Base-by-base conservation (phyloP, 2,797 vertebrate species). In the Threskiornis aethiopicus region DNA sequence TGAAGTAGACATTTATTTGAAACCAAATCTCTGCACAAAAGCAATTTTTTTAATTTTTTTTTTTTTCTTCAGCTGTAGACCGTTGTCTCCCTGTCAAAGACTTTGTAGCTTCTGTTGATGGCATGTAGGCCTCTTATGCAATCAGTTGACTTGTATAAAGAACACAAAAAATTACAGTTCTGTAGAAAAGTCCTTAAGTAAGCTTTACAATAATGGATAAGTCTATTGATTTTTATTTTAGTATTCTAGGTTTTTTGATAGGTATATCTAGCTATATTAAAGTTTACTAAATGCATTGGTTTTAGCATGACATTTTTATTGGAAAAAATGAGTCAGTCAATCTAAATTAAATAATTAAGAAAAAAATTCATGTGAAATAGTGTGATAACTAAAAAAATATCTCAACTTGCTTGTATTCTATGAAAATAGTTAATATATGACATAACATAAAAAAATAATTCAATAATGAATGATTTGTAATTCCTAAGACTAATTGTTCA, bases 1-100 rank as follows among this genome's bases (percentile, higher is more conserved):
- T 93, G 79, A 84, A 87, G 54, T 20, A 89, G 69, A 72, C 33
- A 42, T 88, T 95, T 75, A 58, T 81, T 66, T 95, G 80, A 94
- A 95, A 81, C n/a, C 19, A 84, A 42, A 94, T 92, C 47, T 66
- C 44, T 89, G 21, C 55, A 51, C 35, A 86, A 92, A 92, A 70
- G 42, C 41, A 57, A 44, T 73, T 83, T 42, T 64, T 22, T 4
- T 13, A 29, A 11, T 14, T 4, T 5, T 28, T 24, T n/a, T n/a
- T 67, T 37, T 51, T 26, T n/a, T 64, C 12, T 95, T 91, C 57
- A 62, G 12, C 33, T 85, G 4, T 14, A 82, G 84, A 80, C 54
- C 70, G 77, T 81, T 29, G 28, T 77, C 31, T 96, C n/a, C 9
- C 20, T 89, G 16, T 66, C 66, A 80, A 77, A 95, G 72, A 33